These are phyloP conservation scores for Drosophila elegans DNA, from an alignment of 1,140 invertebrate genomes.

Conservation along the genomic window DNA sequence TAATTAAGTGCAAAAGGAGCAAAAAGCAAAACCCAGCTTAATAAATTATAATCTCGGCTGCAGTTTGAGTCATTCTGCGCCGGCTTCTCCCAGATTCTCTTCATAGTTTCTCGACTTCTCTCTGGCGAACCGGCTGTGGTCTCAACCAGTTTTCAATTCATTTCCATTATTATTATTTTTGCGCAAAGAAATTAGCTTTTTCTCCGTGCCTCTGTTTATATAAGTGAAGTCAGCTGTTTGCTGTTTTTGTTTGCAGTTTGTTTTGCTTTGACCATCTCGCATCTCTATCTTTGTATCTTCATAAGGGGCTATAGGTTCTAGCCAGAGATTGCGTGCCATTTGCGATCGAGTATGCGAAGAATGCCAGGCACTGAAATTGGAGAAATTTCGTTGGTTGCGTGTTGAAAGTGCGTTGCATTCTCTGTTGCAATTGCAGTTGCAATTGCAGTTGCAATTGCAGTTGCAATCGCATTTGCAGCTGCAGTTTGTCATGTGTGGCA, in stretches of 20 bases:
- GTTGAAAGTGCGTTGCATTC: slow-evolving; percentile 63
- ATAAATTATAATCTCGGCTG: slow-evolving; percentile 48
- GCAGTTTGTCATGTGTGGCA: slow-evolving; percentile 74
- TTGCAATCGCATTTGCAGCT: slow-evolving; percentile 65
- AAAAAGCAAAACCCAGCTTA: slow-evolving; percentile 25
- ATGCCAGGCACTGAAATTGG: slow-evolving; percentile 56
- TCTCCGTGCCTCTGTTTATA: slow-evolving; percentile 15
- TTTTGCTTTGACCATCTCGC: slow-evolving; percentile 41
- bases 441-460: slow-evolving; percentile 51
- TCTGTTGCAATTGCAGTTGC: slow-evolving; percentile 35
- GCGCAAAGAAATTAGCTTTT: slow-evolving; percentile 39
- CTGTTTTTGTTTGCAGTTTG: slow-evolving; percentile 59
- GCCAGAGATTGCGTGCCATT: slow-evolving; percentile 49
- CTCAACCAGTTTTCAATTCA: slow-evolving; percentile 69
- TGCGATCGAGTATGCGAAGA: slow-evolving; percentile 40
- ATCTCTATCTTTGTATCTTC: slow-evolving; percentile 36
- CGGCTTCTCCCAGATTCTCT: slow-evolving; percentile 56
- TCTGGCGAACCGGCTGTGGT: slow-evolving; percentile 28
- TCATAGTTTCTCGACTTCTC: slow-evolving; percentile 26
- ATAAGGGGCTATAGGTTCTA: slow-evolving; percentile 33
- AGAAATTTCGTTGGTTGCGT: slow-evolving; percentile 59
- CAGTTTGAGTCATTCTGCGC: slow-evolving; percentile 63
- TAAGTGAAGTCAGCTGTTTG: slow-evolving; percentile 69
- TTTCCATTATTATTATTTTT: slow-evolving; percentile 65
- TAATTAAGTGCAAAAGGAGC: slow-evolving; percentile 54